Evolutionary conservation across 2,888 invertebrate genomes (phyloP).

Genomic region (Eulithis prunata): DNA sequence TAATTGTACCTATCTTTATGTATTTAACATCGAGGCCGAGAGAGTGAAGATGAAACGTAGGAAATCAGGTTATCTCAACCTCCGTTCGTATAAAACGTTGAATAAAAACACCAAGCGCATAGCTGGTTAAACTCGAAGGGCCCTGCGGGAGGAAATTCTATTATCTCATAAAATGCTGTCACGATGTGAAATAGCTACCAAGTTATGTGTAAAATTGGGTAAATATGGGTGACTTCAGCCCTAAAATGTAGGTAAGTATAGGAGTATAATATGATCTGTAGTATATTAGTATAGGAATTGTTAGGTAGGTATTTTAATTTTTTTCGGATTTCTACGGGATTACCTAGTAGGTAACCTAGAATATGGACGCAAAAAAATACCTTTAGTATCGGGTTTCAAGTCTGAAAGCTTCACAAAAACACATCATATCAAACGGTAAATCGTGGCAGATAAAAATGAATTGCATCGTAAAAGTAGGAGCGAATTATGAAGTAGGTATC

Average conservation of each 20-base stretch:
- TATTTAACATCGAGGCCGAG: neutral
- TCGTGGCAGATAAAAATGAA: too few species aligned
- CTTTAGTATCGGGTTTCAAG: neutral
- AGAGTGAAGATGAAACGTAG: conserved; percentile 42
- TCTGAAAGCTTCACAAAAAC: neutral
- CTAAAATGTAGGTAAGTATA: conserved; percentile 1
- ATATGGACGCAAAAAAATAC: neutral
- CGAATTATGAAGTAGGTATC: too few species aligned
- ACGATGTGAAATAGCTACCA: conserved; percentile 8
- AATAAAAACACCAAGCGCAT: conserved; percentile 13
- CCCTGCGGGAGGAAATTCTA: conserved; percentile 11
- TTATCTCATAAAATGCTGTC: conserved; percentile 13
- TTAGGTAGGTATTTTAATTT: too few species aligned
- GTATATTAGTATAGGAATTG: too few species aligned
- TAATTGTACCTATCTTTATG: too few species aligned
- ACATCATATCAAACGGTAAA: too few species aligned
- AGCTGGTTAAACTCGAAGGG: conserved; percentile 41
- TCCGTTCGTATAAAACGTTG: conserved; percentile 6
- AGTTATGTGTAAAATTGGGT: conserved; percentile 9
- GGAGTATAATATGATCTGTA: too few species aligned
- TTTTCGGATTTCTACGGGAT: neutral
- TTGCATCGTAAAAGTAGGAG: too few species aligned
- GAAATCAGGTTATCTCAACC: conserved; percentile 60
- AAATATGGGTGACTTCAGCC: neutral
- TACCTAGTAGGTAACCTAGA: neutral